Percentiles rank a stretch among this genome's conserved stretches.
Conservation (phyloP, 64 coral and sea anemone species). For the Montipora efflorescens region DNA sequence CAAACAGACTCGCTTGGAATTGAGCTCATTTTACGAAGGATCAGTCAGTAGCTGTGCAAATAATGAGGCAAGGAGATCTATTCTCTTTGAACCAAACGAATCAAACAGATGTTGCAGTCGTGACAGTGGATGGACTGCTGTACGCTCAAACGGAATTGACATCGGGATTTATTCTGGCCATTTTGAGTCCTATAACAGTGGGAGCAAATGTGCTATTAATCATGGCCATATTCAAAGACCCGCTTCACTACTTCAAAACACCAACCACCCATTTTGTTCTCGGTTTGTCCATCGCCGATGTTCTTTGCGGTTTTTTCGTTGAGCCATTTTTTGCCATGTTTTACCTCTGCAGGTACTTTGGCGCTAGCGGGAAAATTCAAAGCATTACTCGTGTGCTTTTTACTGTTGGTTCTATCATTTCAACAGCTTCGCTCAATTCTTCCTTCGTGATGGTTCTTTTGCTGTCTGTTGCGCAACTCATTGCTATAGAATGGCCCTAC, state of each 20-base stretch:
- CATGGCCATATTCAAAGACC: conserved; percentile 44
- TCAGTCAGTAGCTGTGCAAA: background rate
- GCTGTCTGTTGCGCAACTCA: conserved; percentile 76
- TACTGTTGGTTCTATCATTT: conserved; percentile 43
- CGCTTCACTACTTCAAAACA: conserved; percentile 57
- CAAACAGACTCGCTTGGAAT: background rate
- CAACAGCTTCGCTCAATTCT: conserved; percentile 72
- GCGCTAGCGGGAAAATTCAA: background rate
- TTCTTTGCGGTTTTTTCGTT: conserved; percentile 54
- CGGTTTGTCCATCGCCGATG: conserved; percentile 59
- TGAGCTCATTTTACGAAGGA: background rate
- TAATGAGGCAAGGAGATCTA: background rate
- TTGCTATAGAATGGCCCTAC: conserved; percentile 76
- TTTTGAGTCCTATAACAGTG: conserved; percentile 58
- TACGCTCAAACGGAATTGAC: background rate
- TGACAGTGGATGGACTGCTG: background rate
- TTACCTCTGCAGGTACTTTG: conserved; percentile 18
- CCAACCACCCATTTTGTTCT: conserved; percentile 57
- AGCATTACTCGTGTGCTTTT: conserved; percentile 23
- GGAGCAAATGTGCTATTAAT: conserved; percentile 40
- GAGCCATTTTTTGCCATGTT: conserved; percentile 55
- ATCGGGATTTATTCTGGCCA: conserved; percentile 1
- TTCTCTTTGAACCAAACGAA: conserved; percentile 17
- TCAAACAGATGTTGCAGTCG: background rate
- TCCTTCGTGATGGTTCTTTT: conserved; percentile 78